Percentiles rank a stretch among this genome's conserved stretches.
phyloP scores from a whole-genome alignment of 2,113 vertebrate species.

The Tyto alba region DNA sequence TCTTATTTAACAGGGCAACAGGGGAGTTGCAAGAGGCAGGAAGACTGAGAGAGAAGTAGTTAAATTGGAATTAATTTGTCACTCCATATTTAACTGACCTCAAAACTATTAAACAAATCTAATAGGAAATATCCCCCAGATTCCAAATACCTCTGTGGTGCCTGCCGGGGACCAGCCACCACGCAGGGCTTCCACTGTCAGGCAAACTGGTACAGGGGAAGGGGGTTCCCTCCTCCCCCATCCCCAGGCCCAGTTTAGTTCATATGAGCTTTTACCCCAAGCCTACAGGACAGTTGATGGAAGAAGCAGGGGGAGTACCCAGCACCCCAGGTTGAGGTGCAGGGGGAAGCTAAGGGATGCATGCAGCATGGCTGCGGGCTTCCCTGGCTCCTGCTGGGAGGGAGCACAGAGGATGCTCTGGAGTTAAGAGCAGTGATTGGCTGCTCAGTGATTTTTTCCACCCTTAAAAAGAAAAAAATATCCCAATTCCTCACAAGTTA shows the following conservation, averaged over 20 bases:
- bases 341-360: not conserved
- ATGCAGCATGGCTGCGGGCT: not conserved
- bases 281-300: not conserved
- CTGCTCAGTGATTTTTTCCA: not conserved
- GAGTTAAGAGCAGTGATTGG: not conserved
- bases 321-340: not conserved
- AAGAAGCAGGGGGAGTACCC: not conserved
- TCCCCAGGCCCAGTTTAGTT: not conserved
- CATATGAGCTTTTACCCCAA: not conserved
- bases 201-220: not conserved
- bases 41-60: constrained; percentile 41
- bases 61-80: constrained; percentile 58
- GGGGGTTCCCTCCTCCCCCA: not conserved
- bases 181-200: accelerated
- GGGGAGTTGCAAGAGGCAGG: constrained; percentile 12
- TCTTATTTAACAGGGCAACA: not conserved
- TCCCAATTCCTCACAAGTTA: not conserved
- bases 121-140: constrained; percentile 37
- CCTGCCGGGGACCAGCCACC: not conserved
- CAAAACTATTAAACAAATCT: constrained; percentile 50
- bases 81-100: constrained; percentile 46
- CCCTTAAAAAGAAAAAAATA: not conserved
- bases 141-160: not conserved
- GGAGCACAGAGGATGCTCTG: not conserved
- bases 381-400: not conserved